phyloP scores from a whole-genome alignment of 2,113 vertebrate genomes.

The Odontophorus gujanensis region DNA sequence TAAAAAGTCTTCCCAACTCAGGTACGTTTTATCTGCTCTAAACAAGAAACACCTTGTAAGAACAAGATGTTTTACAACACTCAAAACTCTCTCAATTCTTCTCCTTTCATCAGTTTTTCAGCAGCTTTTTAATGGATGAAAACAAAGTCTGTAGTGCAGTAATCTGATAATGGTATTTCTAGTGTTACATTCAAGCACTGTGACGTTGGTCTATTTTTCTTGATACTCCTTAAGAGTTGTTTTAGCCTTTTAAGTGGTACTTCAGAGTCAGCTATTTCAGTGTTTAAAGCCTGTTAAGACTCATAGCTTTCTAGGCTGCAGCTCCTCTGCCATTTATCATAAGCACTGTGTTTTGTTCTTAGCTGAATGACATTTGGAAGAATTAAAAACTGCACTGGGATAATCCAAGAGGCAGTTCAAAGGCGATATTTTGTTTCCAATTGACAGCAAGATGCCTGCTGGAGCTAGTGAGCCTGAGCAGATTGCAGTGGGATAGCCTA shows the following conservation, averaged over 20 bases:
- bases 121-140: neutral
- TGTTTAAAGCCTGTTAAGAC: neutral
- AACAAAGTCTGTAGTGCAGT: neutral
- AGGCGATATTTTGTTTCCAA: slow-evolving; percentile 3
- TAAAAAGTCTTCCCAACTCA: neutral
- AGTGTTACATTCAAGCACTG: neutral
- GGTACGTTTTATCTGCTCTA: neutral
- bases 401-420: neutral
- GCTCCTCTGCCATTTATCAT: neutral
- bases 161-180: neutral
- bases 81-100: neutral
- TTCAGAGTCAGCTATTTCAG: neutral
- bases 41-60: neutral
- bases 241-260: neutral
- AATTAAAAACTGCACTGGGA: neutral
- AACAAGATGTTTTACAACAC: neutral
- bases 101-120: slow-evolving; percentile 5
- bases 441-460: neutral
- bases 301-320: neutral
- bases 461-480: slow-evolving; percentile 13
- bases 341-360: neutral
- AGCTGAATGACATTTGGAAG: neutral
- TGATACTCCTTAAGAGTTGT: neutral
- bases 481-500: neutral
- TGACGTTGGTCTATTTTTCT: neutral